A percentile compares a stretch with the other conserved stretches of the same genome.
Conservation (phyloP, 2,797 vertebrate species). For the Pseudochirops cupreus region DNA sequence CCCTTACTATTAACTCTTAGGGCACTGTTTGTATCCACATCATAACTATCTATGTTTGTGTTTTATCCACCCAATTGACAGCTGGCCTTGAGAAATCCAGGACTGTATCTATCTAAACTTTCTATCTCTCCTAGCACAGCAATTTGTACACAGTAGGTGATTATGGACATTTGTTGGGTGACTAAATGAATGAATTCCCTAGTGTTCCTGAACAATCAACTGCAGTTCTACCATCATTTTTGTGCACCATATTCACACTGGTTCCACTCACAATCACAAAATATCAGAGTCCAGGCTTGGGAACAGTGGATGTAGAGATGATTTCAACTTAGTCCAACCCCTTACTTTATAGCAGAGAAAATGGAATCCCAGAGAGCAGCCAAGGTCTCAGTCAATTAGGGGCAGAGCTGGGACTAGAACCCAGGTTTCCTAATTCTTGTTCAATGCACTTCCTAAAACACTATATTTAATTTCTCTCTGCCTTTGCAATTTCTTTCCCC, state of each 20-base stretch:
- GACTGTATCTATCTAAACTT: neutral
- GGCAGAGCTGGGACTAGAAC: neutral
- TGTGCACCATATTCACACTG: neutral
- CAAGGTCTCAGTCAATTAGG: too few species aligned
- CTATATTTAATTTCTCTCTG: slow-evolving; percentile 30
- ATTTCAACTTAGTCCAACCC: neutral
- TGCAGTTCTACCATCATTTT: neutral
- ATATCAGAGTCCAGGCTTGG: neutral
- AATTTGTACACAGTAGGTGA: neutral
- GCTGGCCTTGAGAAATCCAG: neutral
- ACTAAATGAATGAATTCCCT: neutral
- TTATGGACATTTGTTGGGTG: neutral
- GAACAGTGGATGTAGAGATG: neutral
- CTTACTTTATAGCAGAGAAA: neutral
- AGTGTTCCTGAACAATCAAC: neutral
- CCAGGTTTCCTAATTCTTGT: neutral
- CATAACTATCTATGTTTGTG: neutral
- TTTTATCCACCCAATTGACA: too few species aligned
- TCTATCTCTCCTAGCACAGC: neutral
- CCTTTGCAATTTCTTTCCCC: neutral
- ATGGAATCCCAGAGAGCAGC: neutral
- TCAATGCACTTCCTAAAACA: neutral
- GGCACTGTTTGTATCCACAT: too few species aligned
- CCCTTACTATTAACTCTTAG: too few species aligned
- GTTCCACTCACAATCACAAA: neutral